Evolutionary conservation across 2,113 vertebrate genomes (phyloP), one percentile per base, ranked within the genome.

Genomic region (Paedocypris sp.): DNA sequence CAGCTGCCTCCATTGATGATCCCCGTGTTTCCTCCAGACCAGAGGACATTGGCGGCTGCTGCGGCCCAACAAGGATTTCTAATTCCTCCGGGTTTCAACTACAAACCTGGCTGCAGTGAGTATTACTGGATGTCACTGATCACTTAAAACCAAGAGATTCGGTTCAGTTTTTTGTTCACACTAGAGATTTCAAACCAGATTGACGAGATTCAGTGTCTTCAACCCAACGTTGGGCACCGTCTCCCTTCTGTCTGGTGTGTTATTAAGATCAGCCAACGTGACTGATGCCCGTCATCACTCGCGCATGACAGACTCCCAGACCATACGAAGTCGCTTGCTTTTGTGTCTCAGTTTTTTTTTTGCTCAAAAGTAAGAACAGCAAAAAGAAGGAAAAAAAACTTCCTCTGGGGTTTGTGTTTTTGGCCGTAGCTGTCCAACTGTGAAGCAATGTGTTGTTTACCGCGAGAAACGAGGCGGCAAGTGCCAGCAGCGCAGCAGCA

Each of bases 31-130:
- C 93, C 93, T 74, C 93, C 93, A 41, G 93, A 98, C 79, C 94
- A 98, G 73, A 89, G 93, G 83, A 93, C 93, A n/a, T 80, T 97
- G 79, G 94, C 93, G 36, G 94, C 93, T 15, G 93, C 94, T 5
- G 87, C 87, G 2, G 94, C 94, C 66, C 94, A 98, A 78, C 94
- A 98, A 82, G 94, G 94, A 75, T 97, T 98, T 82, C 90, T 98
- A 18, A 88, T 98, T 79, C 94, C 93, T 71, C 89, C 94, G n/a
- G 92, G 94, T 66, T 97, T 97, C 87, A 96, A 91, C 87, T 98
- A 97, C 85, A 97, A 98, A 78, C 90, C 94, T 36, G 94, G 93
- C 82, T 97, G 94, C 82, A 97, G 94, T 98, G 80, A 97, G 94
- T 92, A 71, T 45, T 25, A 49, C 23, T 13, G 6, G 35, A 39